Evolutionary conservation across 2,113 vertebrate species (phyloP).

Genomic region (Rhea americana): DNA sequence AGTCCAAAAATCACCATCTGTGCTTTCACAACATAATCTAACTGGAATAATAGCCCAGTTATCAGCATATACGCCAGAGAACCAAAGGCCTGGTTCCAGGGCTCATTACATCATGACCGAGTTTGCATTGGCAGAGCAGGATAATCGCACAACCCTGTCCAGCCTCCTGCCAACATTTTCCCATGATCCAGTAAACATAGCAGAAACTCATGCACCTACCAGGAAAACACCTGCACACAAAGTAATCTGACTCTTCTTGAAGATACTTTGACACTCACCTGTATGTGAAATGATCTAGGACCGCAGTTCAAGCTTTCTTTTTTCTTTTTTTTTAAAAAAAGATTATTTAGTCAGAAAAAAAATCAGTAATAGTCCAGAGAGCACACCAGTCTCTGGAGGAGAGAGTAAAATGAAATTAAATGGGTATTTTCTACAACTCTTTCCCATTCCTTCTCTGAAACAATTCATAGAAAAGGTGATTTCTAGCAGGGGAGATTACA

Average conservation of each 20-base stretch:
- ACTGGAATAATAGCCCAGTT: neutral
- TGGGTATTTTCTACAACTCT: accelerated
- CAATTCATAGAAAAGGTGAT: neutral
- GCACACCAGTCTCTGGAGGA: neutral
- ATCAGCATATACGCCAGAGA: neutral
- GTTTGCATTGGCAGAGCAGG: neutral
- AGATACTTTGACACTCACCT: neutral
- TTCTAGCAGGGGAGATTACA: neutral
- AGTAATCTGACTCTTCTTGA: neutral
- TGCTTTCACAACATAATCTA: neutral
- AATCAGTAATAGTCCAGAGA: neutral
- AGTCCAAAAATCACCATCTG: neutral
- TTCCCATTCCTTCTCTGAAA: neutral
- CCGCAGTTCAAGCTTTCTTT: neutral
- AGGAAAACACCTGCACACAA: neutral
- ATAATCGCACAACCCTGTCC: neutral
- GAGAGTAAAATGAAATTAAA: neutral
- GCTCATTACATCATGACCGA: neutral
- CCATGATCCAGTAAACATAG: neutral
- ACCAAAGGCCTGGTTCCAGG: neutral
- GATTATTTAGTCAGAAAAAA: neutral
- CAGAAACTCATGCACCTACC: neutral
- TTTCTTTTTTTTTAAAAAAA: too few species aligned
- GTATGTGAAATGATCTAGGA: neutral
- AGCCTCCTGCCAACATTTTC: neutral